Conservation (phyloP, 2,888 invertebrate species). For the Pterobdella sp. region DNA sequence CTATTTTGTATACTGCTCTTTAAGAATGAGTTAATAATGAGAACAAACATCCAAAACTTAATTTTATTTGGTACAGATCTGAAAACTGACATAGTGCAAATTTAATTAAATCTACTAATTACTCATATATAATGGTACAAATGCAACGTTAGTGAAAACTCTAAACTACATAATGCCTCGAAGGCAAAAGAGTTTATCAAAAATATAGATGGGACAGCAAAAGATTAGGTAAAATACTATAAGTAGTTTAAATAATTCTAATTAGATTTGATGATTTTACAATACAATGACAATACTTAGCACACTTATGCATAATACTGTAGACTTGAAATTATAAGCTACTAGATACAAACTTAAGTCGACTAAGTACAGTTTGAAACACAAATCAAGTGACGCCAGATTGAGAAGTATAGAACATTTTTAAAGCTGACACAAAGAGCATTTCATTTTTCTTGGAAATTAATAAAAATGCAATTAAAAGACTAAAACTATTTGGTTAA, state of each 20-base stretch:
- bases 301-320: no score
- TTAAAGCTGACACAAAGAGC: background rate
- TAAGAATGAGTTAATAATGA: no score
- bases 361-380: background rate
- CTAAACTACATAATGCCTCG: constrained; percentile 10
- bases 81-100: no score
- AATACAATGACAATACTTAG: no score
- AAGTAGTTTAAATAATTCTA: background rate
- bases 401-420: background rate
- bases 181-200: background rate
- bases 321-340: no score
- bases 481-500: background rate
- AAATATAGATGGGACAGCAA: constrained; percentile 6
- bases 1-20: no score
- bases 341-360: background rate
- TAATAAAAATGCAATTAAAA: no score
- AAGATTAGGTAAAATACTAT: background rate
- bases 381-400: constrained; percentile 5
- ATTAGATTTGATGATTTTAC: no score
- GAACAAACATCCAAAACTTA: no score
- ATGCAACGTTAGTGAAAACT: background rate
- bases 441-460: background rate
- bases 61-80: no score
- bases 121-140: no score
- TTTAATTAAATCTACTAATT: no score